Evolutionary conservation across 2,797 vertebrate genomes (phyloP).

Genomic region (Trematomus bernacchii): DNA sequence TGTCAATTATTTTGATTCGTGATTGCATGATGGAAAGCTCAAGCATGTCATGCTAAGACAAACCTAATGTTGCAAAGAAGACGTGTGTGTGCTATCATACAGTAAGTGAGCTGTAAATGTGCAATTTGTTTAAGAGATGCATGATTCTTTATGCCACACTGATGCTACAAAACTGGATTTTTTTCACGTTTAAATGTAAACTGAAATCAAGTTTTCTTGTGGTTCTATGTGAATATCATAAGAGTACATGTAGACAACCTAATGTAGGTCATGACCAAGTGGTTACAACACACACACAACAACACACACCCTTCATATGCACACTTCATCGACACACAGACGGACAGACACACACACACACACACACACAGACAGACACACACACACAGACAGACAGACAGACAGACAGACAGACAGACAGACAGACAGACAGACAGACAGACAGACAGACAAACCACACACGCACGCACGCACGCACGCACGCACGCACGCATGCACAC

Average conservation of each 20-base stretch:
- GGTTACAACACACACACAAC: constrained; percentile 23
- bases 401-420: constrained; percentile 32
- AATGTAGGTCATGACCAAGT: constrained; percentile 61
- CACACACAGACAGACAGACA: constrained; percentile 29
- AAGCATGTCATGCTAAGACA: not conserved
- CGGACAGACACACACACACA: constrained; percentile 14
- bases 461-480: not conserved
- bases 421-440: constrained; percentile 23
- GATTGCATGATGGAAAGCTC: too few species aligned
- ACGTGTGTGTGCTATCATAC: not conserved
- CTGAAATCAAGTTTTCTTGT: not conserved
- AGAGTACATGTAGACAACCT: not conserved
- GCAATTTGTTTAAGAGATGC: not conserved
- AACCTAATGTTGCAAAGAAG: not conserved
- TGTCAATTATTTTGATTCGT: too few species aligned
- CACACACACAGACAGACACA: not conserved
- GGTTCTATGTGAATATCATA: not conserved
- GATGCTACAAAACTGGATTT: too few species aligned
- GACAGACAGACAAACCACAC: constrained; percentile 8
- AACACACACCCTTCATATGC: not conserved
- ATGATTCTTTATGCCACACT: not conserved
- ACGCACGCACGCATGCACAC: constrained; percentile 11
- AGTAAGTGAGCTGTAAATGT: not conserved
- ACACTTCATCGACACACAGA: not conserved
- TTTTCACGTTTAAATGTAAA: not conserved